Base-by-base conservation (phyloP, 2,113 vertebrate species). In the Marmota flaviventris region DNA sequence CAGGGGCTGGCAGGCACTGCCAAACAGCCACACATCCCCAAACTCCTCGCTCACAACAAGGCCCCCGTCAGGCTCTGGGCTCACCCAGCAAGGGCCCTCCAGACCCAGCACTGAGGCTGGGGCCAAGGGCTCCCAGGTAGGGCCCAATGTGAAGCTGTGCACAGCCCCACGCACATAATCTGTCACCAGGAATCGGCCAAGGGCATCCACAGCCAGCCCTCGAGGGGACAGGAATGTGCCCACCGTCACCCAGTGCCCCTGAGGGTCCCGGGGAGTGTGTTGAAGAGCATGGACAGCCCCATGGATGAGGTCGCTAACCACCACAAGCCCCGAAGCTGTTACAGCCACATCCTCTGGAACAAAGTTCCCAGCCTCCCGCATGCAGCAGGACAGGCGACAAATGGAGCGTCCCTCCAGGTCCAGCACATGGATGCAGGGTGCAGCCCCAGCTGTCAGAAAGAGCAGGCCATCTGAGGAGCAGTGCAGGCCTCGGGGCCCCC, bases 31-130 rank as follows among this genome's bases (percentile, higher is more conserved):
- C 78, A 98, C 97, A 0, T 98, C 98, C 39, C 98, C 95, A 0
- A 98, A 98, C 91, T 98, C 98, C 89, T 98, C 98, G 0, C 97
- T 99, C 29, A 98, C 97, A 20, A 97, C 97, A 3, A 99, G 98
- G 9, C 98, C 98, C 3, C 98, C 98, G 0, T 95, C 48, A 0
- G 97, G 97, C 0, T 32, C 97, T 0, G 61, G 48, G 1, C 98
- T 97, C 61, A 98, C 0, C 0, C 98, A 98, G 34, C 97, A 97
- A 56, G 98, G 98, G 3, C 98, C 98, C 10, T 96, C 88, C n/a
- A 98, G 98, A 27, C 95, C 97, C 22, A 93, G 10, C 14, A 97
- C 84, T 0, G 97, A 96, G 61, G 72, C 84, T 4, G 42, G 79
- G 2, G 87, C 96, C 73, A 89, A 81, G 0, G 42, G 39, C 24